Conservation (phyloP, 2,113 vertebrate genomes). For the Eurystomus gularis region DNA sequence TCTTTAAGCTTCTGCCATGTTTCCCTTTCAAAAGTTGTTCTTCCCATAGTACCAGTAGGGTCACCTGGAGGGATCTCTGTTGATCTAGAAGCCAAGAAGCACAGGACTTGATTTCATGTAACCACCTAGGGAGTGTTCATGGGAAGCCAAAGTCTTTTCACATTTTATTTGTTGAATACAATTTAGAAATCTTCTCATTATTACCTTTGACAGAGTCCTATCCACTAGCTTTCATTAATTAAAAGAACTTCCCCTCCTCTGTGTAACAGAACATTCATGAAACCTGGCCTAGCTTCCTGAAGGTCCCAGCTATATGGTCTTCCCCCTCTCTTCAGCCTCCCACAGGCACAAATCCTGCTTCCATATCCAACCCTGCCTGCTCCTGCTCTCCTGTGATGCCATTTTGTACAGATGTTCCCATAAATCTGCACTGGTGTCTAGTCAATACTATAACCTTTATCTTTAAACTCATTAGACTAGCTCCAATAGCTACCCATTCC, state of each 20-base stretch:
- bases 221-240: not conserved
- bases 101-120: not conserved
- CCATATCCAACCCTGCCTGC: not conserved
- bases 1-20: not conserved
- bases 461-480: not conserved
- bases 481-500: not conserved
- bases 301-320: not conserved
- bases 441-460: not conserved
- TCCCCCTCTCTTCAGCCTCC: not conserved
- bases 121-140: rapidly evolving
- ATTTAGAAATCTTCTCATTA: not conserved
- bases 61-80: not conserved
- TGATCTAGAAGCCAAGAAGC: not conserved
- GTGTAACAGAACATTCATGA: not conserved
- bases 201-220: too few relatives aligned
- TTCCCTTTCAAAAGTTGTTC: not conserved
- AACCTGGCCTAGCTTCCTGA: not conserved
- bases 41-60: not conserved
- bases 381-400: not conserved
- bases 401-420: not conserved
- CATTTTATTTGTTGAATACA: not conserved
- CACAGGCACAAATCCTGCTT: not conserved
- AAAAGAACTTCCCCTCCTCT: not conserved
- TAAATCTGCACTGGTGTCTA: not conserved
- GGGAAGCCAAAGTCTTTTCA: not conserved